A percentile compares a stretch with the other conserved stretches of the same genome.
Conservation (phyloP, 2,888 invertebrate genomes). For the Hypena proboscidalis region DNA sequence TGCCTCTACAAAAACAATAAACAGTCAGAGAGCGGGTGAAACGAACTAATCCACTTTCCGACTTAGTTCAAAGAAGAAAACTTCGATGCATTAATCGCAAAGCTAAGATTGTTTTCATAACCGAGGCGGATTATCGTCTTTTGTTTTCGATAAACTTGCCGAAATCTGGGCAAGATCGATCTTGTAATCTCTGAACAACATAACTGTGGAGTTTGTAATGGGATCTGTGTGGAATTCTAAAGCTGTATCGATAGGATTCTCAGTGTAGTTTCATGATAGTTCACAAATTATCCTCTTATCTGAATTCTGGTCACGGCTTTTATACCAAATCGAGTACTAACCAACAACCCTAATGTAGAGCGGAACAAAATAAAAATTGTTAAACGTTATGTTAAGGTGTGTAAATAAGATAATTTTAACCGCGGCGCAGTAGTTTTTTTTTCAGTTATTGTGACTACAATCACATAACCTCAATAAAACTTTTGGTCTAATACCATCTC, state of each 20-base stretch:
- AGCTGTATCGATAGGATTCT: background rate
- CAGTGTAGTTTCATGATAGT: background rate
- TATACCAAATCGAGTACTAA: too few relatives aligned
- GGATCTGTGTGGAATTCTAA: background rate
- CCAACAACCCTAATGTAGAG: too few relatives aligned
- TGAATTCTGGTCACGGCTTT: too few relatives aligned
- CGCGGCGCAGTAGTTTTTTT: too few relatives aligned
- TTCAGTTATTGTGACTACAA: too few relatives aligned
- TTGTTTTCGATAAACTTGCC: constrained; percentile 18
- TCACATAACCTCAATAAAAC: too few relatives aligned
- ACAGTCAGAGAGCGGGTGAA: constrained; percentile 24
- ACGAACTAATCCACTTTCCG: constrained; percentile 41
- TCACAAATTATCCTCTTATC: too few relatives aligned
- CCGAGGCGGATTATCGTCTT: constrained; percentile 12
- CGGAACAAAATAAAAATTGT: too few relatives aligned
- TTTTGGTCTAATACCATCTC: too few relatives aligned
- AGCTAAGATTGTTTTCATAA: constrained; percentile 41
- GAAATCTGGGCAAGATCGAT: constrained; percentile 29
- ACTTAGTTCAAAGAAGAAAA: constrained; percentile 33
- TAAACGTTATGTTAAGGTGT: too few relatives aligned
- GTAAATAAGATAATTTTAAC: too few relatives aligned
- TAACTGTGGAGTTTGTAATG: background rate
- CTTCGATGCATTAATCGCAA: constrained; percentile 40
- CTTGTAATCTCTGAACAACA: constrained; percentile 17
- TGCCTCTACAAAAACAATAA: constrained; percentile 43